Percentiles rank a stretch among this genome's conserved stretches.
Evolutionary conservation across 2,113 vertebrate genomes (phyloP).

Genomic region (Odocoileus virginianus): DNA sequence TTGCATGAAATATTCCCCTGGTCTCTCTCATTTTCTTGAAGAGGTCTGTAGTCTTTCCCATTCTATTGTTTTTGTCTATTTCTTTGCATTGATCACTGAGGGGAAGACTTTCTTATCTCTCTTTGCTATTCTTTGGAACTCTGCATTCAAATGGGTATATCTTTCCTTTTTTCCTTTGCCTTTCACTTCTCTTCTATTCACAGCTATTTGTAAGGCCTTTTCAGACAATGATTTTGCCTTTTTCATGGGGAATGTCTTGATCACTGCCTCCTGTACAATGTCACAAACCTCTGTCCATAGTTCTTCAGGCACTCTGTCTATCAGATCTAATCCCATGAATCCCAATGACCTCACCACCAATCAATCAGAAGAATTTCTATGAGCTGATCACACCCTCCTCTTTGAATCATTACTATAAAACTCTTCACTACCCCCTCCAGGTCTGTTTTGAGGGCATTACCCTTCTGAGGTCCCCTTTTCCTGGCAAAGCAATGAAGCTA

Average conservation of each 20-base stretch:
- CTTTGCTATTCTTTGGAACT: neutral
- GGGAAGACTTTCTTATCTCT: neutral
- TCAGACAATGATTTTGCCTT: neutral
- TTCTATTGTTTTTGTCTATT: neutral
- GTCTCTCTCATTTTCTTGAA: no score
- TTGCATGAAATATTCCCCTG: no score
- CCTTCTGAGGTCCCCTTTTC: accelerated
- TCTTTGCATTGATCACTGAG: neutral
- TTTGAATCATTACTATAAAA: neutral
- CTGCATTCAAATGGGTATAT: neutral
- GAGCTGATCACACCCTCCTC: neutral
- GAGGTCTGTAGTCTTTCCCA: neutral
- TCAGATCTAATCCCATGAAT: neutral
- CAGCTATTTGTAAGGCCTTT: neutral
- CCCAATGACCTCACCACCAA: neutral
- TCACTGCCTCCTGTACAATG: neutral
- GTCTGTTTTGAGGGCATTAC: neutral
- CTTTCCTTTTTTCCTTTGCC: neutral
- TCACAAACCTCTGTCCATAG: neutral
- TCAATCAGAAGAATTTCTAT: neutral
- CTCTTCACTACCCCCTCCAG: neutral
- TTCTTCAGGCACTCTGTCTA: neutral
- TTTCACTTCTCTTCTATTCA: neutral
- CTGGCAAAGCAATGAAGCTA: neutral
- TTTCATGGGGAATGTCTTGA: neutral